Base-by-base conservation (phyloP, 2,113 vertebrate species). In the Phodopus roborovskii region DNA sequence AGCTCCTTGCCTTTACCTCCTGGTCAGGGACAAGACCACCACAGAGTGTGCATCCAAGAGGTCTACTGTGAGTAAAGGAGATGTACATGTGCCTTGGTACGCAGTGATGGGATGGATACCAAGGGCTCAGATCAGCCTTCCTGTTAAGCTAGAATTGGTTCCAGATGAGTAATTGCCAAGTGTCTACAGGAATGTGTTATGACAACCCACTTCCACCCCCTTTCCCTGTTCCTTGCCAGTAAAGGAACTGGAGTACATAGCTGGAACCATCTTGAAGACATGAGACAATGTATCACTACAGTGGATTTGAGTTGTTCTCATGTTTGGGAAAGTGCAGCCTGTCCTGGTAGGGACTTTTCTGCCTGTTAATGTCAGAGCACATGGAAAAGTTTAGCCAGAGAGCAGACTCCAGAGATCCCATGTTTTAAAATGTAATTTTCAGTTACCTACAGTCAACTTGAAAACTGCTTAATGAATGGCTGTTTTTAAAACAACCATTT, bases 391-490 rank as follows among this genome's bases (percentile, higher is more conserved):
- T 92, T 60, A 84, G 26, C 33, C 13, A n/a, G 68, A 83, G 53
- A 95, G 26, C 11, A 94, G 33, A 3, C 89, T 91, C 50, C 1
- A 20, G n/a, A 28, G 58, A 83, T 64, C 75, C 58, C 64, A 20
- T 15, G 20, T 91, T 93, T 71, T 66, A 24, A 79, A 83, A 75
- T 89, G 81, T 60, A 66, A 56, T 91, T 95, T 92, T 82, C 70
- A 89, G 19, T 91, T 45, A 33, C 33, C 77, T 75, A 70, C 1
- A 83, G 15, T 50, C 17, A 62, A 36, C 84, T 64, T 42, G 83
- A 90, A 94, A 77, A 28, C 33, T 68, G 28, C 48, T 77, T 74
- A 56, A 42, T 78, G 53, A 92, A 17, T 19, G 22, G 70, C 30
- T 70, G 15, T 58, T 84, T 82, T 90, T 62, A 66, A 62, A 70